Evolutionary conservation across 2,113 vertebrate species (phyloP), one percentile per base, ranked within the genome.

Genomic region (Oryzias javanicus): DNA sequence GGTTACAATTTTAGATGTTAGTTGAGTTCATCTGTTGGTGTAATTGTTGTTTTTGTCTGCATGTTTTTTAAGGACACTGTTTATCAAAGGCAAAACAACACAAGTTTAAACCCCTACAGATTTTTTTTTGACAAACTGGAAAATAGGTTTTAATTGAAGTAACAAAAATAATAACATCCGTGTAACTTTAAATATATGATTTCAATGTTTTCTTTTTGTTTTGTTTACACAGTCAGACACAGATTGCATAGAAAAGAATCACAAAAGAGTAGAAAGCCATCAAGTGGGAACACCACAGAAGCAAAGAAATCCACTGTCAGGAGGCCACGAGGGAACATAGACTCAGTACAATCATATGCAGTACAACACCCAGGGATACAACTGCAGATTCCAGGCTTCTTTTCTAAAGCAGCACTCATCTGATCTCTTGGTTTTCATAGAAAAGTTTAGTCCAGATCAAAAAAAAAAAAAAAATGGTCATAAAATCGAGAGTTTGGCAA

Each of bases 311-410:
- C 90, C 89, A 80, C 64, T 64, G 84, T 90, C 63, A 68, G 53
- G 42, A 55, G 67, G 76, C 92, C 90, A 92, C 83, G 89, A 85
- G 86, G 85, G 42, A 82, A 85, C 73, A 88, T 77, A 75, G 35
- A 35, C 35, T 35, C 72, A 86, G 86, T 88, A 71, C 55, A 55
- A 42, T 76, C 27, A 79, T 54, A 87, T 82, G 89, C 66, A 41
- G 22, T 61, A 85, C 88, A 89, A 92, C 94, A 92, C 86, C 87
- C 88, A 92, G 87, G 90, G 88, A 92, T 72, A 92, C 94, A 94
- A 93, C 95, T 94, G 94, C 91, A 94, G 93, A 94, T 95, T 95
- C 94, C 94, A 90, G 66, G 46, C 82, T 19, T 71, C 55, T 82
- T 79, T 49, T 88, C 92, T 90, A 91, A 92, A 84, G 93, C 91